Evolutionary conservation across 2,888 invertebrate genomes (phyloP), one percentile per base, ranked within the genome.

Genomic region (Temnothorax unifasciatus): DNA sequence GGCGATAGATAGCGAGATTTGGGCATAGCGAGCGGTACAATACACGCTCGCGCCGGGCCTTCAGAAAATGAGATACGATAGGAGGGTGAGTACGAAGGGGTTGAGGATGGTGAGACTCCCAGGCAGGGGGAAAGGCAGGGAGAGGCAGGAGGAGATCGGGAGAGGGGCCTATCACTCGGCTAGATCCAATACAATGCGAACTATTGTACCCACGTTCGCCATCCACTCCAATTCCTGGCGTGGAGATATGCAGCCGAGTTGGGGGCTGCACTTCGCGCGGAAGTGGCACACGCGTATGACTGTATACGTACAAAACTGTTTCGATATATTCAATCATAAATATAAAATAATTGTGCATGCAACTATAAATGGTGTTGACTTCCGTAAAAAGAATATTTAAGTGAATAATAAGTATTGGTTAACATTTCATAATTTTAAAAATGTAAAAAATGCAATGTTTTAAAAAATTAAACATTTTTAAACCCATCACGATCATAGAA

Each of bases 121-220:
- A 50, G 73, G 86, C 38, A 34, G 34, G 13, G 61, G 57, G 38
- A 15, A 34, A 41, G 29, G 29, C 29, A 38, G 74, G 47, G 38
- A 13, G 82, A 68, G 34, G 29, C 25, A 29, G 38, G 41, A 54
- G 64, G 73, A 54, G 52, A 68, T 63, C 29, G 63, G 47, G 84
- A 85, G 71, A 66, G 64, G 75, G 79, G 85, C 86, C 89, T 90
- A 90, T 90, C 90, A 87, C 89, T 90, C 88, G 88, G 86, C 76
- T 86, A 84, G 90, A 91, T 90, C 90, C 90, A 89, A 90, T 90
- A 91, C 91, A 90, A 90, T 90, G 90, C 90, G 88, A 90, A 90
- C 90, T 90, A 90, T 91, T 91, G 91, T 91, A 89, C 87, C 87
- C 84, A 88, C 88, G 91, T 90, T 90, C 90, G 86, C 91, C 88